Evolutionary conservation across 2,888 invertebrate species (phyloP).

Genomic region (Lepidochrysops patricia): DNA sequence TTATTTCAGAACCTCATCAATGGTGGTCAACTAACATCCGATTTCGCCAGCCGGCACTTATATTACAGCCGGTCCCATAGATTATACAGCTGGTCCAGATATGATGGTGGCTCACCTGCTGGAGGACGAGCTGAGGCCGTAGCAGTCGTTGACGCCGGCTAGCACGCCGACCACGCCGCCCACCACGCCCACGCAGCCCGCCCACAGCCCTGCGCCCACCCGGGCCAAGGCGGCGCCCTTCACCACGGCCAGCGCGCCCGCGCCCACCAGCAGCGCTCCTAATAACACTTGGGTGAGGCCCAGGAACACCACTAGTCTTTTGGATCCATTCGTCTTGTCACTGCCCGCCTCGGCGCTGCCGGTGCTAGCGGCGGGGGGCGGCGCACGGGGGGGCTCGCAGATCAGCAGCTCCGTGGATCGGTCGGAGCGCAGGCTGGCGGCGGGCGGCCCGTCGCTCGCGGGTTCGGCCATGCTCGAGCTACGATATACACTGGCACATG

Average conservation of each 20-base stretch:
- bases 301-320: slow-evolving; percentile 63
- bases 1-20: too few species aligned
- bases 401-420: slow-evolving; percentile 75
- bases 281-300: slow-evolving; percentile 77
- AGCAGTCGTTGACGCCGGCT: slow-evolving; percentile 75
- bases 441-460: slow-evolving; percentile 45
- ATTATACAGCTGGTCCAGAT: too few species aligned
- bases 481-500: not conserved
- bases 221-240: slow-evolving; percentile 74
- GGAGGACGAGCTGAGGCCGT: slow-evolving; percentile 47
- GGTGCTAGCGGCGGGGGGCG: slow-evolving; percentile 48
- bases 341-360: slow-evolving; percentile 59
- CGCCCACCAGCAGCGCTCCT: slow-evolving; percentile 76
- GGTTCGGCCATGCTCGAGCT: slow-evolving; percentile 32
- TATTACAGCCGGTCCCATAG: too few species aligned
- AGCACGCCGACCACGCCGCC: slow-evolving; percentile 77
- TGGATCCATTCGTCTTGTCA: slow-evolving; percentile 33
- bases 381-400: slow-evolving; percentile 60
- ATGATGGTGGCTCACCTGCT: slow-evolving; percentile 56
- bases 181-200: slow-evolving; percentile 77
- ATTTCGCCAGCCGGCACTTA: too few species aligned
- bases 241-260: slow-evolving; percentile 77
- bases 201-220: slow-evolving; percentile 80
- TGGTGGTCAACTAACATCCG: too few species aligned
- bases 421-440: slow-evolving; percentile 66